Base-by-base conservation (phyloP, 2,797 vertebrate species). In the Lycodopsis pacificus region DNA sequence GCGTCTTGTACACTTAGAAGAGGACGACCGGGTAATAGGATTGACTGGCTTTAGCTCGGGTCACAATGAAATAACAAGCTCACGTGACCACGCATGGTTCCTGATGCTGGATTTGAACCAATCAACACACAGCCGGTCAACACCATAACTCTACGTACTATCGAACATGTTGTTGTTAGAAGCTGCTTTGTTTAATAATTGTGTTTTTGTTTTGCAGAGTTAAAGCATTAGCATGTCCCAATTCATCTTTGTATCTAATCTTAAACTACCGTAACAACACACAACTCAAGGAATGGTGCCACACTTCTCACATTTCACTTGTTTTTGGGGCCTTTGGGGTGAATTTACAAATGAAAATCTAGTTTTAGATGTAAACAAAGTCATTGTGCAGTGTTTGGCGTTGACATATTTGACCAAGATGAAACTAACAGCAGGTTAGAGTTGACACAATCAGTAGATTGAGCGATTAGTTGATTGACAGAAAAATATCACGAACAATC, bases 1-100 rank as follows among this genome's bases (percentile, higher is more conserved):
- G 75, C 72, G 32, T 79, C 80, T 34, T 61, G 78, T 22, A 19
- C 67, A 63, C 68, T 82, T 70, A 67, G 63, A 71, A 65, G 75
- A 3, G 85, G 81, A 65, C 34, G 40, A 13, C 64, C 49, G 12
- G 77, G 72, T 95, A 94, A 95, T 93, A 87, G 94, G 93, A 95
- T 95, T 93, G 83, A 27, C 78, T 76, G 84, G 91, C 78, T 84
- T 93, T 90, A 90, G 86, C 79, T 72, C 20, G 38, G 84, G 85
- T 87, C 85, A 86, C 72, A 78, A 84, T 85, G 70, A 91, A 88
- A 72, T 66, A 81, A 79, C 76, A 79, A 73, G 83, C 77, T 85
- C 90, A 90, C 76, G 59, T 83, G 86, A 68, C 44, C 34, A 25
- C 2, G 9, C 82, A 7, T 73, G 86, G 91, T 85, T 87, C 70